Evolutionary conservation across 2,888 invertebrate genomes (phyloP).

Genomic region (Acrobasis consociella): DNA sequence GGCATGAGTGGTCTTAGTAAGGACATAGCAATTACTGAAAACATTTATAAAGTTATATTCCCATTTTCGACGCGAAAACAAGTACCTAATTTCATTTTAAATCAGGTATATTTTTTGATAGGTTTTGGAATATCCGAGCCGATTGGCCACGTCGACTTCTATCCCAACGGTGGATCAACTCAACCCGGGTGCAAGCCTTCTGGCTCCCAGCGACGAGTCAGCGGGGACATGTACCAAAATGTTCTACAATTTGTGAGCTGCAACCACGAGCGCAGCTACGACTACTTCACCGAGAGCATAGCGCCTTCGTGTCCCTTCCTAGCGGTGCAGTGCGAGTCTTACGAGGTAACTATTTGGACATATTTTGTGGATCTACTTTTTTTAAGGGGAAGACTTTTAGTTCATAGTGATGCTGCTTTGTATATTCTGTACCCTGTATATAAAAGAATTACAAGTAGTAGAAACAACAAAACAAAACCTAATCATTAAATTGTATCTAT

Average conservation of each 20-base stretch:
- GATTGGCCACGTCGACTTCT: constrained; percentile 95
- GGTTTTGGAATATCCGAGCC: constrained; percentile 91
- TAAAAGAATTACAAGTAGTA: too few species aligned
- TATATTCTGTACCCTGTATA: too few species aligned
- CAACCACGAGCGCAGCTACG: constrained; percentile 93
- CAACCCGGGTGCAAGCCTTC: constrained; percentile 78
- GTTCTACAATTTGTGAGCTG: constrained; percentile 90
- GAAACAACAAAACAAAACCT: background rate
- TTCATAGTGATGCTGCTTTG: too few species aligned
- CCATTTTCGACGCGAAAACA: too few species aligned
- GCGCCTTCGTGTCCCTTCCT: constrained; percentile 89
- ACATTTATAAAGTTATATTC: too few species aligned
- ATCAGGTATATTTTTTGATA: constrained; percentile 36
- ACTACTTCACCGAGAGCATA: constrained; percentile 93
- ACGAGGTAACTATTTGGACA: constrained; percentile 80
- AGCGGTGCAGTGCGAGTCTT: constrained; percentile 90
- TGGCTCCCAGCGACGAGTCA: constrained; percentile 38
- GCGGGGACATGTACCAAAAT: constrained; percentile 58
- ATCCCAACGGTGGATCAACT: constrained; percentile 93
- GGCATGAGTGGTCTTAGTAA: too few species aligned
- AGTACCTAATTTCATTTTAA: too few species aligned
- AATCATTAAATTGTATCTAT: constrained; percentile 28
- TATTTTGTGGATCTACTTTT: too few species aligned
- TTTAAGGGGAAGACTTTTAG: too few species aligned
- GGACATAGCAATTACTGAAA: too few species aligned